phyloP scores from a whole-genome alignment of 2,888 invertebrate genomes.

The Lordiphosa andalusiaca region DNA sequence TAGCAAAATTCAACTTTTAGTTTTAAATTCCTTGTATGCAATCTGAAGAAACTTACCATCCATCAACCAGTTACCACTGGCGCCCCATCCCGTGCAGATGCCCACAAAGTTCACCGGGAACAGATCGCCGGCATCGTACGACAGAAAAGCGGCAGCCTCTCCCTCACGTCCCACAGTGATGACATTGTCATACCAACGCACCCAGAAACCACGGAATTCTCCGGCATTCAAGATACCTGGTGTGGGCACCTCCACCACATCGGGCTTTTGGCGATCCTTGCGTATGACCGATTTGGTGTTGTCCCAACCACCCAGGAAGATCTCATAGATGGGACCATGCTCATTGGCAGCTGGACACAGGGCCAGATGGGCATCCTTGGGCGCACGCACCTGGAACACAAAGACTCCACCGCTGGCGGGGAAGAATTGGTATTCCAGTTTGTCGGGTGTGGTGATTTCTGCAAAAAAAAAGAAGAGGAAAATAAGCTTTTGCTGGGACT shows the following conservation, averaged over 20 bases:
- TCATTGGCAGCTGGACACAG: slow-evolving; percentile 87
- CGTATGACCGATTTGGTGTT: slow-evolving; percentile 92
- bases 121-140: slow-evolving; percentile 86
- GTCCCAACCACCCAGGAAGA: slow-evolving; percentile 94
- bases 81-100: slow-evolving; percentile 93
- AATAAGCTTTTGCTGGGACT: slow-evolving; percentile 8
- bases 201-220: slow-evolving; percentile 92
- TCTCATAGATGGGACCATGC: slow-evolving; percentile 89
- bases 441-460: slow-evolving; percentile 90
- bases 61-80: slow-evolving; percentile 89
- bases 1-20: neutral
- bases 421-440: slow-evolving; percentile 90
- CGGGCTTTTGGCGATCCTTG: slow-evolving; percentile 88
- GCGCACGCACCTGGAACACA: slow-evolving; percentile 89
- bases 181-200: slow-evolving; percentile 87
- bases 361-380: slow-evolving; percentile 92
- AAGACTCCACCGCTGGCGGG: slow-evolving; percentile 86
- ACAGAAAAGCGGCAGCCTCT: slow-evolving; percentile 86
- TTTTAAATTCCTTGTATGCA: neutral
- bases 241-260: slow-evolving; percentile 86
- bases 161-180: slow-evolving; percentile 88
- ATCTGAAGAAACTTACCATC: slow-evolving; percentile 83
- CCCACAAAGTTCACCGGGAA: slow-evolving; percentile 88
- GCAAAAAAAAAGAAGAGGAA: slow-evolving; percentile 79
- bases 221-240: slow-evolving; percentile 86